Evolutionary conservation across 2,888 invertebrate genomes (phyloP).

Genomic region (Lottia gigantea): DNA sequence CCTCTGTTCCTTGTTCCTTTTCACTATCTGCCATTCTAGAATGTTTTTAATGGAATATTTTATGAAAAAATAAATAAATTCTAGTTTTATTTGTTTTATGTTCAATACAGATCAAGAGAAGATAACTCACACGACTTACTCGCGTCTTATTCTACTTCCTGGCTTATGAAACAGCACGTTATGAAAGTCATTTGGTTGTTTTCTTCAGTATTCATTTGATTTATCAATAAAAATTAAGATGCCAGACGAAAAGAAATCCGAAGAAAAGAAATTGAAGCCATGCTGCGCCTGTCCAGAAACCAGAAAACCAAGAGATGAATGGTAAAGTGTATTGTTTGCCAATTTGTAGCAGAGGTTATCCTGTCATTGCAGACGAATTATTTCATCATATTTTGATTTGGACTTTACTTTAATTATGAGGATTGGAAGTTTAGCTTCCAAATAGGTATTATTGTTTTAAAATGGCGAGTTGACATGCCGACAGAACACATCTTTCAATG

Average conservation of each 20-base stretch:
- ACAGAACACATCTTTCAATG: too few species aligned
- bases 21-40: conserved; percentile 33
- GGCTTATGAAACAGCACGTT: conserved; percentile 9
- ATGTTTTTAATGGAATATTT: too few species aligned
- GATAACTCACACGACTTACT: conserved; percentile 18
- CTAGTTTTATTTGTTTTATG: too few species aligned
- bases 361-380: too few species aligned
- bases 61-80: background rate
- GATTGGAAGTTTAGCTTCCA: too few species aligned
- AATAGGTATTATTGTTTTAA: too few species aligned
- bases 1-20: conserved; percentile 29
- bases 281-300: conserved; percentile 99
- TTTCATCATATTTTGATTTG: too few species aligned
- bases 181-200: too few species aligned
- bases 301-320: conserved; percentile 87
- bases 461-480: too few species aligned
- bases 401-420: too few species aligned
- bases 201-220: conserved; percentile 8
- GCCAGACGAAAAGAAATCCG: conserved; percentile 26
- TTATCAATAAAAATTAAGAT: conserved; percentile 14
- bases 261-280: conserved; percentile 80
- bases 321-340: conserved; percentile 74
- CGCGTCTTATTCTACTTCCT: background rate
- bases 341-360: too few species aligned
- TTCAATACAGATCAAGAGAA: background rate